These are phyloP conservation scores for Lepus europaeus DNA, from an alignment of 2,113 vertebrate species.

Conservation along the genomic window DNA sequence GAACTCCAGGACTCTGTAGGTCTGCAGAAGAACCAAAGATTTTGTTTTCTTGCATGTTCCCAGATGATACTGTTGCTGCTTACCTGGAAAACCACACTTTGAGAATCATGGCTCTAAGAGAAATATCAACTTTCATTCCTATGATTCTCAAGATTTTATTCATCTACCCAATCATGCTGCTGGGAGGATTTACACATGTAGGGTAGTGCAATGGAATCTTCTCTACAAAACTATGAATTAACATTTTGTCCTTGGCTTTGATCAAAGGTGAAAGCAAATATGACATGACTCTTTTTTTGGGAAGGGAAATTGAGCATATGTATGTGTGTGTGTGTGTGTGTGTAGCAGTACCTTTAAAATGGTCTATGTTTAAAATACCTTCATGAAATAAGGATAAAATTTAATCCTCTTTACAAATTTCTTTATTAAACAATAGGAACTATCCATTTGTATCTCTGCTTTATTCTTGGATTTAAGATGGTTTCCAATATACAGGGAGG, in stretches of 20 bases:
- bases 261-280: conserved; percentile 31
- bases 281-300: neutral
- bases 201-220: neutral
- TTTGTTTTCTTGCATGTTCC: neutral
- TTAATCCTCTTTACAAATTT: conserved; percentile 3
- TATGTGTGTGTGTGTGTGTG: neutral
- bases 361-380: neutral
- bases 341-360: neutral
- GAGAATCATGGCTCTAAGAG: neutral
- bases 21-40: neutral
- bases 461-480: conserved; percentile 34
- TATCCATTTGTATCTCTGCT: neutral
- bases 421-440: neutral
- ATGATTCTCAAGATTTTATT: neutral
- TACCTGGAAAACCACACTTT: neutral
- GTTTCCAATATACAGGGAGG: conserved; percentile 17
- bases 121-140: conserved; percentile 8
- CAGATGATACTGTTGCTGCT: neutral
- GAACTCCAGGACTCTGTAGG: neutral
- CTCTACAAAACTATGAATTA: neutral
- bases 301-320: neutral
- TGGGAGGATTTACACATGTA: neutral
- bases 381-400: neutral
- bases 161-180: neutral
- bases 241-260: conserved; percentile 33